These are phyloP conservation scores for Phyto melanocephala DNA, from an alignment of 2,888 invertebrate species.

Conservation along the genomic window DNA sequence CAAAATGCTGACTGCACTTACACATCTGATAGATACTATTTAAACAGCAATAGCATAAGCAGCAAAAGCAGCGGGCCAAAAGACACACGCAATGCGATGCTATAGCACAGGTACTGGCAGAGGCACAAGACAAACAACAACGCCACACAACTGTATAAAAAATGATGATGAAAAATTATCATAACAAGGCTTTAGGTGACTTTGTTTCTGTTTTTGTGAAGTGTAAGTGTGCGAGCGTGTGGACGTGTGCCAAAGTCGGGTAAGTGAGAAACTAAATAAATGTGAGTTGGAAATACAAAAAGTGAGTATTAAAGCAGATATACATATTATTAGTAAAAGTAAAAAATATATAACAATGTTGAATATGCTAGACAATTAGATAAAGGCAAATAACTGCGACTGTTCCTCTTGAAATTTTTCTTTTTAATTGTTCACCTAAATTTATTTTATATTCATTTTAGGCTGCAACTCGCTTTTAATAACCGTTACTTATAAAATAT, in stretches of 20 bases:
- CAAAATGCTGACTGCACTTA: conserved; percentile 20
- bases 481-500: no score
- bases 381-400: no score
- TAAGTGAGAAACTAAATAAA: not conserved
- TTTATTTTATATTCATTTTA: no score
- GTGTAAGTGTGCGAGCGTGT: no score
- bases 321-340: no score
- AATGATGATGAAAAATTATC: conserved; percentile 56
- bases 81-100: conserved; percentile 32
- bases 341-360: no score
- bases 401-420: no score
- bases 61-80: conserved; percentile 31
- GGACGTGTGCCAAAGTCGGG: not conserved
- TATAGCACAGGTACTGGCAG: conserved; percentile 25
- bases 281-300: not conserved
- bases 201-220: not conserved
- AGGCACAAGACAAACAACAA: conserved; percentile 11
- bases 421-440: no score
- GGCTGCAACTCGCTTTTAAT: no score
- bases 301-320: not conserved
- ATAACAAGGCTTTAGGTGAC: conserved; percentile 41
- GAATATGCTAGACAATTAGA: no score
- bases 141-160: conserved; percentile 21
- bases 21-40: conserved; percentile 20
- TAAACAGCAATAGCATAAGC: conserved; percentile 6